These are phyloP conservation scores for Hippolais icterina DNA, from an alignment of 2,113 vertebrate genomes.

Conservation along the genomic window DNA sequence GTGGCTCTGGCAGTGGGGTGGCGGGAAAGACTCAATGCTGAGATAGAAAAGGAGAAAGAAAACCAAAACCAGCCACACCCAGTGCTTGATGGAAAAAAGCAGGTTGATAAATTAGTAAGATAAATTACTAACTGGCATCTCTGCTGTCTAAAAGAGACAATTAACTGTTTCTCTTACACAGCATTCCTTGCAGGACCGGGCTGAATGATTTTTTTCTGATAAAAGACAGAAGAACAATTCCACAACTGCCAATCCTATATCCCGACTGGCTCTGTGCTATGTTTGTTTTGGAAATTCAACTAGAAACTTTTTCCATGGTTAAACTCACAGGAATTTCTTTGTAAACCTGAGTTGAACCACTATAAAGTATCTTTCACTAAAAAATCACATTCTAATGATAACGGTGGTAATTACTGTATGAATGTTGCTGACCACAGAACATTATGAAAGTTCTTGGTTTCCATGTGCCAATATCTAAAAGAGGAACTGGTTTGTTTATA, in stretches of 20 bases:
- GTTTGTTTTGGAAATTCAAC: neutral
- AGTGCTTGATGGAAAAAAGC: neutral
- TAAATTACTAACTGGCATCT: neutral
- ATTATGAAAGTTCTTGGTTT: conserved; percentile 62
- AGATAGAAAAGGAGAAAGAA: neutral
- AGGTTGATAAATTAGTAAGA: neutral
- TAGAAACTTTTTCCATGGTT: neutral
- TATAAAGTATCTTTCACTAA: neutral
- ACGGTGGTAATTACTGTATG: neutral
- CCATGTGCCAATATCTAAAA: conserved; percentile 46
- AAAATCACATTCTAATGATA: neutral
- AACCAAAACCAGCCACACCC: neutral
- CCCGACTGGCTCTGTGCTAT: fast-evolving
- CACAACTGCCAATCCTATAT: neutral
- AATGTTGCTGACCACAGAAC: conserved; percentile 20
- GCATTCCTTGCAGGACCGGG: neutral
- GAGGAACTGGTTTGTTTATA: conserved; percentile 51
- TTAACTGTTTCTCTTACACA: neutral
- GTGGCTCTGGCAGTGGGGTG: neutral
- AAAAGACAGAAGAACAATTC: neutral
- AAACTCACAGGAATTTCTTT: neutral
- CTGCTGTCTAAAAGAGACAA: neutral
- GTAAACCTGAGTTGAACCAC: neutral
- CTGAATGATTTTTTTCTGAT: neutral
- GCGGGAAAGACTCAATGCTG: neutral